Conservation (phyloP, 2,797 vertebrate species). For the Myotis daubentonii region DNA sequence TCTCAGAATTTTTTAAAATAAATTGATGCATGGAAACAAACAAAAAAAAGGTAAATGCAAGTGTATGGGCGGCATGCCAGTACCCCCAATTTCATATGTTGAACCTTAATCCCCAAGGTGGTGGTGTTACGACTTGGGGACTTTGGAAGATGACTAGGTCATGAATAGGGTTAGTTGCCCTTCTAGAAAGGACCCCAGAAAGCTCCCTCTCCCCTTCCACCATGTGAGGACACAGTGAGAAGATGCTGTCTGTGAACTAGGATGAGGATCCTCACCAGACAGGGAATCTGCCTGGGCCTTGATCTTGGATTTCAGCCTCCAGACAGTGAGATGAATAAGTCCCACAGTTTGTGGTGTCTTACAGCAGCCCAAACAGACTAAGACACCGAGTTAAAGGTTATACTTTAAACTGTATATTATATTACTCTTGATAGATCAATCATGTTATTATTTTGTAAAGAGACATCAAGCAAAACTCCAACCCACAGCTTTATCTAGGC, state of each 20-base stretch:
- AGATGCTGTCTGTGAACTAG: not conserved
- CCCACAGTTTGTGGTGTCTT: accelerated
- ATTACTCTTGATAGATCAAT: not conserved
- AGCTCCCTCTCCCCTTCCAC: not conserved
- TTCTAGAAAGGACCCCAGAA: not conserved
- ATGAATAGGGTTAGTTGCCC: too few relatives aligned
- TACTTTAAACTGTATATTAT: not conserved
- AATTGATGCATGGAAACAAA: not conserved
- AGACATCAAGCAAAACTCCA: not conserved
- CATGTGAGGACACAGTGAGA: accelerated
- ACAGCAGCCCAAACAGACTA: accelerated
- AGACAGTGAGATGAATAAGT: not conserved
- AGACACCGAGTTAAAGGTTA: not conserved
- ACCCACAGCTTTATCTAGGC: not conserved
- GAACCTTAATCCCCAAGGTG: too few relatives aligned
- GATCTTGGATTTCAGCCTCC: not conserved
- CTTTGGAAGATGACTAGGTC: too few relatives aligned
- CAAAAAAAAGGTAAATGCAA: not conserved
- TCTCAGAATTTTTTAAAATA: not conserved
- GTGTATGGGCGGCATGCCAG: not conserved
- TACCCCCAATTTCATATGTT: not conserved
- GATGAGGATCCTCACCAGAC: not conserved
- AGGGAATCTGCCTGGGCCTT: accelerated
- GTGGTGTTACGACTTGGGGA: too few relatives aligned
- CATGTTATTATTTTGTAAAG: not conserved